These are phyloP conservation scores for Melospiza georgiana DNA, from an alignment of 2,113 vertebrate genomes.

Conservation along the genomic window DNA sequence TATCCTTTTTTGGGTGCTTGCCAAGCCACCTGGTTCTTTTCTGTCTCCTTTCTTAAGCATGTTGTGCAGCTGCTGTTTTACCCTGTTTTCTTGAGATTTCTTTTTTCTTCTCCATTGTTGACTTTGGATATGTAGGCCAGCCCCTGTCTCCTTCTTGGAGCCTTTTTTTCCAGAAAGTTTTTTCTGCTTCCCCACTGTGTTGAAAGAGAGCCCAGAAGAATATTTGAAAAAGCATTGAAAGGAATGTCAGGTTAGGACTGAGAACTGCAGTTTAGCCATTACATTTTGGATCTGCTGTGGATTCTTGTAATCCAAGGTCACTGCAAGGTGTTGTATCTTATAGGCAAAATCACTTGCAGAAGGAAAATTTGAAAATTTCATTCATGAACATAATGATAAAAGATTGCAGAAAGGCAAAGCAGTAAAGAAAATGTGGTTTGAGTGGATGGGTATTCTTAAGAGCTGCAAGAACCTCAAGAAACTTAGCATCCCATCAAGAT, in stretches of 20 bases:
- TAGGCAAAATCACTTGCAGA: background rate
- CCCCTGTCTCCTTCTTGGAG: background rate
- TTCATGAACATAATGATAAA: background rate
- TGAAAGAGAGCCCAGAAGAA: background rate
- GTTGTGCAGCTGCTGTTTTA: background rate
- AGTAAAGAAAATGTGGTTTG: background rate
- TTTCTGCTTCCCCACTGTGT: background rate
- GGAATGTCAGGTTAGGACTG: background rate
- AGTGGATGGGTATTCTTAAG: background rate
- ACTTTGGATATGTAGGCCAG: background rate
- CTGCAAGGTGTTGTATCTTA: background rate
- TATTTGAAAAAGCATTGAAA: background rate
- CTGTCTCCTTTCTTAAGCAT: background rate
- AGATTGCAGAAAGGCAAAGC: background rate
- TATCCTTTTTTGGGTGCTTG: background rate
- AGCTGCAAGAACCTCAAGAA: background rate
- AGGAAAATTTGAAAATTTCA: background rate
- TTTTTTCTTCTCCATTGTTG: background rate
- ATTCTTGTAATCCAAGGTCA: background rate
- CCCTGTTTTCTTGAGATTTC: background rate
- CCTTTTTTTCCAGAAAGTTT: background rate
- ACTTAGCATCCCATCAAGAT: background rate
- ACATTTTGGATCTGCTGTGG: background rate
- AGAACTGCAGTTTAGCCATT: background rate
- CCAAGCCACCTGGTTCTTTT: slow-evolving; percentile 26